phyloP scores from a whole-genome alignment of 2,797 vertebrate species.

The Pristis pectinata region DNA sequence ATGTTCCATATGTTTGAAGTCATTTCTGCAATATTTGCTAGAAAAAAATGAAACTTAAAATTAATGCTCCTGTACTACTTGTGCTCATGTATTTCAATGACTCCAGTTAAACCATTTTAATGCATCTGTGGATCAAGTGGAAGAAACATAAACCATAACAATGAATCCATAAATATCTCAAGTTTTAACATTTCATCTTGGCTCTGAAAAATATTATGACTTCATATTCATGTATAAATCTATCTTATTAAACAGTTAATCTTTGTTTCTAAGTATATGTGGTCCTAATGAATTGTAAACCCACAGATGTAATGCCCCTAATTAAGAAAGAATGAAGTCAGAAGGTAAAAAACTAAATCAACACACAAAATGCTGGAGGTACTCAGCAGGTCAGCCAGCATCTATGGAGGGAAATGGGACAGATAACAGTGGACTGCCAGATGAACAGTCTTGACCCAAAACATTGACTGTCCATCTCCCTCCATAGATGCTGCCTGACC shows the following conservation, averaged over 20 bases:
- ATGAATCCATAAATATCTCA: neutral
- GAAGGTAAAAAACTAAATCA: too few species aligned
- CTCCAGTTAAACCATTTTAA: neutral
- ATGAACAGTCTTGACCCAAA: too few species aligned
- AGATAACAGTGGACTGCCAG: too few species aligned
- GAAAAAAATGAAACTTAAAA: neutral
- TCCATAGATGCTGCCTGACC: too few species aligned
- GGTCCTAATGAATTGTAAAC: too few species aligned
- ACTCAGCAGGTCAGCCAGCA: too few species aligned
- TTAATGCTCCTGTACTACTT: neutral
- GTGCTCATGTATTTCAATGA: neutral
- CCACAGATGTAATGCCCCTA: too few species aligned
- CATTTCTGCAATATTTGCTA: constrained; percentile 48
- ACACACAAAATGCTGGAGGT: too few species aligned
- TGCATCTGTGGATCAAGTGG: neutral
- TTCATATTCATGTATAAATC: neutral
- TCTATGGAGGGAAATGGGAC: too few species aligned
- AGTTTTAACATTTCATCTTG: neutral
- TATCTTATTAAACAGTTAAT: neutral
- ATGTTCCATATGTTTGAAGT: constrained; percentile 63
- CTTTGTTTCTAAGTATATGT: too few species aligned
- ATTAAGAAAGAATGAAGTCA: too few species aligned
- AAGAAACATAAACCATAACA: neutral
- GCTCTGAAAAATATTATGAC: neutral
- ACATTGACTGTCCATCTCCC: too few species aligned